Percentiles rank a stretch among this genome's conserved stretches.
phyloP scores from a whole-genome alignment of 2,888 invertebrate species.

The Pseudococcus longispinus region DNA sequence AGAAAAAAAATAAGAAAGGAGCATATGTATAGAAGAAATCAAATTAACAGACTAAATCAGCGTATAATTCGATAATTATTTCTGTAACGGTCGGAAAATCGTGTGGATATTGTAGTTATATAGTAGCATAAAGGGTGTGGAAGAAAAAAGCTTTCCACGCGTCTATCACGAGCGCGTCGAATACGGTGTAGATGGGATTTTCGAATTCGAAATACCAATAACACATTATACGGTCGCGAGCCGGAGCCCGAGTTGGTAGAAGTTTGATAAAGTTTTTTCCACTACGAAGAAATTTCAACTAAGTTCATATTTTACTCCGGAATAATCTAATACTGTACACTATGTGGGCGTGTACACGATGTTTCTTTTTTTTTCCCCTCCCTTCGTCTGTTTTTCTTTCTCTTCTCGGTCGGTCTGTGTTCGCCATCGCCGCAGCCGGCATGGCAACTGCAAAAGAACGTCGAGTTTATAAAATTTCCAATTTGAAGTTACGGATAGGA shows the following conservation, averaged over 20 bases:
- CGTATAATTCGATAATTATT: slow-evolving; percentile 30
- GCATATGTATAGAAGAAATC: background rate
- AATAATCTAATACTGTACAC: slow-evolving; percentile 38
- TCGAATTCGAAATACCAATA: slow-evolving; percentile 1
- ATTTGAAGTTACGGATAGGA: slow-evolving; percentile 48
- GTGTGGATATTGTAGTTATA: background rate
- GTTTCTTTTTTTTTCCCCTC: background rate
- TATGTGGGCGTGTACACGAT: slow-evolving; percentile 5
- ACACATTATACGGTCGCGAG: background rate
- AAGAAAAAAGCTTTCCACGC: background rate
- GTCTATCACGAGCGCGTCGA: background rate
- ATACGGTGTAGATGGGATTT: background rate
- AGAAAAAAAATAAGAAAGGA: background rate
- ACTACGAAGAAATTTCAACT: background rate
- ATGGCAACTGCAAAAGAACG: background rate
- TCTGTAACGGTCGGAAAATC: background rate
- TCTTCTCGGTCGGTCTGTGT: background rate
- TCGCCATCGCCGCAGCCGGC: background rate
- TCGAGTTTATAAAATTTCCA: slow-evolving; percentile 51
- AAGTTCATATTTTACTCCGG: slow-evolving; percentile 38
- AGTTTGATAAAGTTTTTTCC: slow-evolving; percentile 24
- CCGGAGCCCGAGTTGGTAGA: background rate
- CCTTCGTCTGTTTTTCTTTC: background rate
- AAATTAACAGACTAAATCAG: slow-evolving; percentile 15
- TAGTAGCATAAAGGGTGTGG: background rate